Percentiles rank a stretch among this genome's conserved stretches.
phyloP scores from a whole-genome alignment of 1,140 invertebrate species.

The Pseudomyrmex pallidus region DNA sequence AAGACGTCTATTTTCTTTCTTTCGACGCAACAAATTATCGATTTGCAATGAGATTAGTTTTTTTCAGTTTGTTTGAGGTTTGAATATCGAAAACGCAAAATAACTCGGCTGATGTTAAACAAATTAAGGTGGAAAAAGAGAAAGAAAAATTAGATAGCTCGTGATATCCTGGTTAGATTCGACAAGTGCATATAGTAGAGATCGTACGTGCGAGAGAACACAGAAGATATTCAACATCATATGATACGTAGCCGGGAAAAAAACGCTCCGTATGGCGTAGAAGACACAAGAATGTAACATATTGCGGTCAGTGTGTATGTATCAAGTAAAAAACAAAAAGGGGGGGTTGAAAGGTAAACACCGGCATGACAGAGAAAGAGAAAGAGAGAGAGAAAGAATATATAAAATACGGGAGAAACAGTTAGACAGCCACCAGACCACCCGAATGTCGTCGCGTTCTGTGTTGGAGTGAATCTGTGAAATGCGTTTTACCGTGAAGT shows the following conservation, averaged over 20 bases:
- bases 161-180: neutral
- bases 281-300: constrained; percentile 57
- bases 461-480: constrained; percentile 72
- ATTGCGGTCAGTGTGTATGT: neutral
- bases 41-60: too few species aligned
- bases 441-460: constrained; percentile 70
- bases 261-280: constrained; percentile 17
- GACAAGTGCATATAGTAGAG: neutral
- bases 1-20: too few species aligned
- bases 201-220: constrained; percentile 31
- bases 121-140: neutral
- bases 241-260: neutral
- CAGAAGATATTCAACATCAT: neutral
- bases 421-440: constrained; percentile 78
- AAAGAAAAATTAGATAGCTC: neutral
- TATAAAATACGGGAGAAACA: constrained; percentile 70
- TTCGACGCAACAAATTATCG: too few species aligned
- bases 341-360: constrained; percentile 28
- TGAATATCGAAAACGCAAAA: constrained; percentile 10
- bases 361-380: constrained; percentile 67
- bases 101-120: neutral
- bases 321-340: constrained; percentile 61
- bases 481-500: constrained; percentile 82
- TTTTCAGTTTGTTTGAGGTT: neutral
- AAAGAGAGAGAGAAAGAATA: constrained; percentile 6